Conservation (phyloP, 2,797 vertebrate genomes). For the Falco columbarius region DNA sequence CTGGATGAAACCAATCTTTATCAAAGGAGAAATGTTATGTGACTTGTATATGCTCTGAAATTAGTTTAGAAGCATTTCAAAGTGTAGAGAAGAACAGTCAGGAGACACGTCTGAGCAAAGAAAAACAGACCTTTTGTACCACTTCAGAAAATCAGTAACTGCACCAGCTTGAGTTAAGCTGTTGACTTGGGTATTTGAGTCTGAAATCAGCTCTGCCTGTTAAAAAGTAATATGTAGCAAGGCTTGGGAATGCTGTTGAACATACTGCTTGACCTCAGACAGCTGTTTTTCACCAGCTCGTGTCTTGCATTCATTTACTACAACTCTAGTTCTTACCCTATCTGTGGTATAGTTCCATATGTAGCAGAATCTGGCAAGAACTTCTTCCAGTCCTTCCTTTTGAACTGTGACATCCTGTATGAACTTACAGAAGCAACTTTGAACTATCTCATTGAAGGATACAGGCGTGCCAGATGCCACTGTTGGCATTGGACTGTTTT, state of each 20-base stretch:
- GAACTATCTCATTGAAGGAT: fast-evolving
- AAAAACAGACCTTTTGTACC: not conserved
- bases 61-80: not conserved
- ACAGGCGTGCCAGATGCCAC: not conserved
- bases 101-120: not conserved
- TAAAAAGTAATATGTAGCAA: not conserved
- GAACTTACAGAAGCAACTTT: fast-evolving
- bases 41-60: not conserved
- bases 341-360: too few species aligned
- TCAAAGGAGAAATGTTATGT: not conserved
- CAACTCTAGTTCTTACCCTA: not conserved
- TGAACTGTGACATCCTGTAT: not conserved
- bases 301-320: not conserved
- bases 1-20: not conserved
- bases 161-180: not conserved
- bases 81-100: not conserved
- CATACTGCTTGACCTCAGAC: not conserved
- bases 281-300: not conserved
- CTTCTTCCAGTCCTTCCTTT: not conserved
- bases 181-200: not conserved
- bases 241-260: not conserved
- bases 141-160: not conserved
- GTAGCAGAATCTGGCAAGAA: not conserved
- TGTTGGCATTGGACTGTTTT: fast-evolving
- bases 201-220: not conserved